Percentiles rank a stretch among this genome's conserved stretches.
phyloP scores from a whole-genome alignment of 2,888 invertebrate species.

The Spilarctia lutea region DNA sequence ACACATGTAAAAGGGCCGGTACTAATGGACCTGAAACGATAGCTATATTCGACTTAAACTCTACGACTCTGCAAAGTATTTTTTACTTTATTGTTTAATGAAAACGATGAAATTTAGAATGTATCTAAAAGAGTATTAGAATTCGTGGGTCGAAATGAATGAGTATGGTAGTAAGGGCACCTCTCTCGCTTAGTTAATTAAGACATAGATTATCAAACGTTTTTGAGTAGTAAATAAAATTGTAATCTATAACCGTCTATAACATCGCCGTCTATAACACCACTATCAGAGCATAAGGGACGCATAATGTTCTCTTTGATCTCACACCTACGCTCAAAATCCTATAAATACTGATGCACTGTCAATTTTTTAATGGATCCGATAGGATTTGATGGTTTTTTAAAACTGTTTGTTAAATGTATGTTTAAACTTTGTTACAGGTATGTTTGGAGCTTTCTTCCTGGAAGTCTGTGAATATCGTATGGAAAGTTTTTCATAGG shows the following conservation, averaged over 20 bases:
- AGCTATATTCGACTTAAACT: conserved; percentile 42
- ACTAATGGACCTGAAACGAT: conserved; percentile 66
- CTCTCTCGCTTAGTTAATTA: conserved; percentile 84
- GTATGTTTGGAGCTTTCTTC: conserved; percentile 51
- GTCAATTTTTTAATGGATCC: conserved; percentile 81
- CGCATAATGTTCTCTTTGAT: conserved; percentile 81
- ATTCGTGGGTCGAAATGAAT: conserved; percentile 49
- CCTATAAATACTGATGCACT: conserved; percentile 82
- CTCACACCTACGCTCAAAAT: conserved; percentile 76
- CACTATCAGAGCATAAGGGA: conserved; percentile 80
- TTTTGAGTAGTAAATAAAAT: conserved; percentile 85
- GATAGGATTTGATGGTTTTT: conserved; percentile 60
- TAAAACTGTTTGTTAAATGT: conserved; percentile 61
- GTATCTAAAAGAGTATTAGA: conserved; percentile 16
- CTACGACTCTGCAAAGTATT: conserved; percentile 28
- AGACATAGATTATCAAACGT: conserved; percentile 86
- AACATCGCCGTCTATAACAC: conserved; percentile 83
- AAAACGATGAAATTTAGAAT: conserved; percentile 42
- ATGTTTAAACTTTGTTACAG: conserved; percentile 64
- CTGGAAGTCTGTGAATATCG: conserved; percentile 27
- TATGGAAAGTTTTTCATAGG: background rate
- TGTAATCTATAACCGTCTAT: conserved; percentile 81
- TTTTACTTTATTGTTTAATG: conserved; percentile 25
- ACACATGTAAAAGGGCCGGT: conserved; percentile 79
- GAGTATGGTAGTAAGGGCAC: conserved; percentile 62